A percentile compares a stretch with the other conserved stretches of the same genome.
Conservation (phyloP, 2,113 vertebrate genomes). For the Tapirus terrestris region DNA sequence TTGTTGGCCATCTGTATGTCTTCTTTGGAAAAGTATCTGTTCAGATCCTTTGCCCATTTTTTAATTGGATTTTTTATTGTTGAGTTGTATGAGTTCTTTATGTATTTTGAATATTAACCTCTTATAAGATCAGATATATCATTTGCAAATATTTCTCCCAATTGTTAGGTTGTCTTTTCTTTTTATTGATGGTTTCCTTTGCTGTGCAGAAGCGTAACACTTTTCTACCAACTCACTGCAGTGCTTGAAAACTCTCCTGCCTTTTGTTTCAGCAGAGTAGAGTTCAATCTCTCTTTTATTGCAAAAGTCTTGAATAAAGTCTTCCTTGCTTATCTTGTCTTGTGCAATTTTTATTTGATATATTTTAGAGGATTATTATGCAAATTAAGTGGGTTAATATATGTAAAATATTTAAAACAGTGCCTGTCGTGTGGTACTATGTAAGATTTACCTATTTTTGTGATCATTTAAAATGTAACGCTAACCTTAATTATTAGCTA, state of each 20-base stretch:
- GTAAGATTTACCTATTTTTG: not conserved
- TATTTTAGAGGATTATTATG: not conserved
- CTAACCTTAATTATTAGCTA: not conserved
- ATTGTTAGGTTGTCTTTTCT: no score
- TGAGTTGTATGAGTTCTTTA: no score
- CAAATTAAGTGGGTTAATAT: not conserved
- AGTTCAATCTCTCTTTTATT: not conserved
- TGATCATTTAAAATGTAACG: not conserved
- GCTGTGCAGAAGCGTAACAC: not conserved
- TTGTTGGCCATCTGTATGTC: no score
- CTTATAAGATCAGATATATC: no score
- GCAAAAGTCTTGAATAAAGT: not conserved
- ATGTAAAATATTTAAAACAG: not conserved
- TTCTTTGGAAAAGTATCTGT: no score
- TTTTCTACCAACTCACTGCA: not conserved
- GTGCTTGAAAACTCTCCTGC: not conserved
- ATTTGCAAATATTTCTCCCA: no score
- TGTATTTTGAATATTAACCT: no score
- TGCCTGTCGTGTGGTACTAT: not conserved
- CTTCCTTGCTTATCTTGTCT: not conserved
- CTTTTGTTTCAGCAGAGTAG: not conserved
- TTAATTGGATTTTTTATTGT: no score
- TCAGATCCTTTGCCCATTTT: no score
- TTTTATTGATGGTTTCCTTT: no score
- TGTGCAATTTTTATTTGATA: not conserved